These are phyloP conservation scores for Lineus longissimus DNA, from an alignment of 1,140 invertebrate genomes.

Conservation along the genomic window DNA sequence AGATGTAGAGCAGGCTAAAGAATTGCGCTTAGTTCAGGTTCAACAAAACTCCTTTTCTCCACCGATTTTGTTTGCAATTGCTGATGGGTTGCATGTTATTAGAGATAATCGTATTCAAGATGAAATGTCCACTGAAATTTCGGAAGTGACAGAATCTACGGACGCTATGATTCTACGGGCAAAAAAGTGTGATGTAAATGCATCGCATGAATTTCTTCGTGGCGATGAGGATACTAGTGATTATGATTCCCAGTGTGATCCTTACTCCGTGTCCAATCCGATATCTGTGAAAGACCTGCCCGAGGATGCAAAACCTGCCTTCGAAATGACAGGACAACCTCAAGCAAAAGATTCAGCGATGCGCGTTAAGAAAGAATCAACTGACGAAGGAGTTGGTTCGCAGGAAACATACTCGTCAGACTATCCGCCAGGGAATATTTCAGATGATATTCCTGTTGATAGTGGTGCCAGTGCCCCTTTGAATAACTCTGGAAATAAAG, in stretches of 20 bases:
- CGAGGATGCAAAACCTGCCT: neutral
- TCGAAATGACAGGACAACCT: neutral
- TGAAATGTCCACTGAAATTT: conserved; percentile 10
- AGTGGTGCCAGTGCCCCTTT: neutral
- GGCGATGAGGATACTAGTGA: conserved; percentile 40
- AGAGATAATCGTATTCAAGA: conserved; percentile 23
- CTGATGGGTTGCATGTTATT: conserved; percentile 44
- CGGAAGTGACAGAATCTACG: conserved; percentile 7
- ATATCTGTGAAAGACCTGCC: neutral
- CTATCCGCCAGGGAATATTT: neutral
- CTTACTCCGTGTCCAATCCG: conserved; percentile 36
- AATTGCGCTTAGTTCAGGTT: conserved; percentile 15
- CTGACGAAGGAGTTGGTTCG: neutral
- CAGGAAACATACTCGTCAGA: neutral
- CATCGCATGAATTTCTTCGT: conserved; percentile 24
- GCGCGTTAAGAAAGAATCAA: too few relatives aligned
- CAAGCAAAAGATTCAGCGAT: too few relatives aligned
- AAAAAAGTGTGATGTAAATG: conserved; percentile 40
- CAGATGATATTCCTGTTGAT: neutral
- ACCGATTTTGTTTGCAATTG: conserved; percentile 47
- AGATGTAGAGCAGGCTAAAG: conserved; percentile 12
- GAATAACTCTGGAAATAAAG: neutral
- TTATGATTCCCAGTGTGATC: conserved; percentile 44
- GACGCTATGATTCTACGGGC: conserved; percentile 19
- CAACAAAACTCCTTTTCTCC: conserved; percentile 28